These are phyloP conservation scores for Diplolepis rosae DNA, from an alignment of 2,888 invertebrate species.

Conservation along the genomic window DNA sequence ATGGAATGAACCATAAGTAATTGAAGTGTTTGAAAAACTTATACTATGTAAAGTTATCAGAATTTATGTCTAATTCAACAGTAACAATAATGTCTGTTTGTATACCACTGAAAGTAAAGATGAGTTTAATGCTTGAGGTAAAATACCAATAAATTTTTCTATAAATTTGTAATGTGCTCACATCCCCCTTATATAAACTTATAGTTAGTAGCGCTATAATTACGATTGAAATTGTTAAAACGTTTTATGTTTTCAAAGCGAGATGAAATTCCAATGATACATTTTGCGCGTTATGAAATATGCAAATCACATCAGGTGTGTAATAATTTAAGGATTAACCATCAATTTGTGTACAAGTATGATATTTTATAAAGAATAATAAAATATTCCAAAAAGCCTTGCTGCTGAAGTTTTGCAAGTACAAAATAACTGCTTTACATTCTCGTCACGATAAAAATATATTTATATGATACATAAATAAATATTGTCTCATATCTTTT, in stretches of 20 bases:
- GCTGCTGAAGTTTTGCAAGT: too few species aligned
- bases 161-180: constrained; percentile 4
- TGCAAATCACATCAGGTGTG: background rate
- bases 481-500: too few species aligned
- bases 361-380: background rate
- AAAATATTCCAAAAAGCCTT: background rate
- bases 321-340: constrained; percentile 11
- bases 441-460: too few species aligned
- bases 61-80: background rate
- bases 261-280: constrained; percentile 14
- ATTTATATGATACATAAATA: too few species aligned
- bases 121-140: constrained; percentile 12
- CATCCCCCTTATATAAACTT: constrained; percentile 1
- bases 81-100: background rate
- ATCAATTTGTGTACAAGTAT: background rate
- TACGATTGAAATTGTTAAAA: constrained; percentile 15
- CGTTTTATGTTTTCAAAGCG: constrained; percentile 13
- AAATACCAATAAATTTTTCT: background rate
- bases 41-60: background rate
- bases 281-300: constrained; percentile 5
- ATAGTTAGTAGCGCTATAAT: background rate
- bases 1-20: background rate
- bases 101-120: background rate
- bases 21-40: too few species aligned
- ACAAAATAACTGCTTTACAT: too few species aligned